Evolutionary conservation across 35 echinoderm and acorn worm species (phyloP).

Genomic region (Hemicentrotus pulcherrimus): DNA sequence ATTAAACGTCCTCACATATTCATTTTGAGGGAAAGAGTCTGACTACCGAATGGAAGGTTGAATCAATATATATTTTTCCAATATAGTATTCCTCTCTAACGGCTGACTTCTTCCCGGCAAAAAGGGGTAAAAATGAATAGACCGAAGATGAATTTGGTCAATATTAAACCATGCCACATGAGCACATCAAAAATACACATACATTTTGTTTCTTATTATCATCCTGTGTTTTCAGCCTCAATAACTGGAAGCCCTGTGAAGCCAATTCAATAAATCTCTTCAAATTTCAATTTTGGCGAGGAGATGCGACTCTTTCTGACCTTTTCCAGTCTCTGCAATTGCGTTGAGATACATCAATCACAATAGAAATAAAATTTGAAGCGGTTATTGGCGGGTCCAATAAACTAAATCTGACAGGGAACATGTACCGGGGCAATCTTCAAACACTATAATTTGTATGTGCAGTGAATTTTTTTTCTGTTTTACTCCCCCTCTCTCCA

Average conservation of each 20-base stretch:
- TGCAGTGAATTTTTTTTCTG: background rate
- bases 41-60: background rate
- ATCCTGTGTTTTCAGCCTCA: background rate
- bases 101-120: background rate
- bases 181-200: background rate
- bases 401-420: constrained; percentile 27
- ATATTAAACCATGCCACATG: background rate
- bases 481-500: background rate
- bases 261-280: constrained; percentile 44
- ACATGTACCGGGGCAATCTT: constrained; percentile 16
- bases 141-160: background rate
- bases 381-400: constrained; percentile 5
- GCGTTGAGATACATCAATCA: constrained; percentile 29
- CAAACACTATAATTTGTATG: constrained; percentile 11
- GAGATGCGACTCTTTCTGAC: constrained; percentile 2
- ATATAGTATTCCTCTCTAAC: background rate
- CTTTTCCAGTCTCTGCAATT: constrained; percentile 30
- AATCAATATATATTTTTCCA: constrained; percentile 18
- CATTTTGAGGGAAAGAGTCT: background rate
- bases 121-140: background rate
- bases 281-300: constrained; percentile 24
- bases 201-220: background rate
- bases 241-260: background rate
- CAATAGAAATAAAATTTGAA: constrained; percentile 2
- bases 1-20: background rate